phyloP scores from a whole-genome alignment of 2,888 invertebrate species.

The Pammene fasciana region DNA sequence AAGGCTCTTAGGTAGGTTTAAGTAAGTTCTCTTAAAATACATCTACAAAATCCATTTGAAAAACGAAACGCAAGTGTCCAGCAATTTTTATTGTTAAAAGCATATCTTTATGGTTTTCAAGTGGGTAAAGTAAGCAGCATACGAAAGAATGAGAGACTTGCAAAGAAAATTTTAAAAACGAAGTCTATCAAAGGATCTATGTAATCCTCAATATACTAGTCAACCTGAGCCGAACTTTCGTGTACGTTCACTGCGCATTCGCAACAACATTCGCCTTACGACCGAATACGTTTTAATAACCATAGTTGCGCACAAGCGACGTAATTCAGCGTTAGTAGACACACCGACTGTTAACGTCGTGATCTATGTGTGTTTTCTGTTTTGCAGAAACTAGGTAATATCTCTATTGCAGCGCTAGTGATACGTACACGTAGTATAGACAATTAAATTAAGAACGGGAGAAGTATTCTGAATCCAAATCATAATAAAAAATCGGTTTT shows the following conservation, averaged over 20 bases:
- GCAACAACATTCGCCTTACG: constrained; percentile 14
- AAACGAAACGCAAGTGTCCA: no score
- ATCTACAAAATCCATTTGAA: no score
- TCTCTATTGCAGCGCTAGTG: constrained; percentile 7
- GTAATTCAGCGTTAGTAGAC: constrained; percentile 22
- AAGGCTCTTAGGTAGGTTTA: no score
- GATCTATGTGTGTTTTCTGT: constrained; percentile 20
- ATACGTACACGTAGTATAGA: neutral
- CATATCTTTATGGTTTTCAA: no score
- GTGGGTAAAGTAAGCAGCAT: no score
- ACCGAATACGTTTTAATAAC: constrained; percentile 35
- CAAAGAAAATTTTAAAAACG: no score
- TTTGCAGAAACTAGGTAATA: constrained; percentile 16
- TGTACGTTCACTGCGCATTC: neutral
- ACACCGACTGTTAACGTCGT: constrained; percentile 15
- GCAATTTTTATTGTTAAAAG: no score
- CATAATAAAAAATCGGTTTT: no score
- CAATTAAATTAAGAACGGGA: neutral
- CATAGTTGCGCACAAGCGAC: constrained; percentile 21
- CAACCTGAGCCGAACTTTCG: neutral
- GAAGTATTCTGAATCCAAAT: neutral
- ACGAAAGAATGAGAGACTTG: neutral
- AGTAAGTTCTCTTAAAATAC: no score
- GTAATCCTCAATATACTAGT: neutral
- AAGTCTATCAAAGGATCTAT: neutral